Base-by-base conservation (phyloP, 2,113 vertebrate species). In the Grammomys dolichurus region DNA sequence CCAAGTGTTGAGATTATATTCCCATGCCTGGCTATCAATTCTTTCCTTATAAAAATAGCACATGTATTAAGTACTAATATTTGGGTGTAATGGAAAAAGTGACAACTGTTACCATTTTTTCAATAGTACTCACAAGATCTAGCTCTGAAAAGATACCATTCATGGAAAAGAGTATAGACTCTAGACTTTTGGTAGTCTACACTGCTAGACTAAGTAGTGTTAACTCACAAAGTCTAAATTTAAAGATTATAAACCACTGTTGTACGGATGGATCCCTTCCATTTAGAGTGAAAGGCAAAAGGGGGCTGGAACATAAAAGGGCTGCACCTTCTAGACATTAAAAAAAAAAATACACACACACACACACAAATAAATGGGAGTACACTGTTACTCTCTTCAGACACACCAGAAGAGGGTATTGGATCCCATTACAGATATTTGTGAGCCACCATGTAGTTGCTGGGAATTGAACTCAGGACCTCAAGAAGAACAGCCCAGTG, bases 251-350 rank as follows among this genome's bases (percentile, higher is more conserved):
- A 86, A 94, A 93, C 91, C 95, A 93, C 81, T 78, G 26, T 3
- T 87, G 5, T 82, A 75, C 80, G 82, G 31, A 69, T 58, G 82
- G 31, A 69, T 58, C 51, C 84, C 91, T 89, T 93, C 89, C 82
- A 65, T 20, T 69, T 70, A 87, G 90, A 54, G 96, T 91, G 78
- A 85, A 92, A 90, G 93, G 46, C 76, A 90, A 87, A 54, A 97
- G 88, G 90, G 96, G 95, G 87, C 92, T 91, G 13, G 54, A 87
- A 60, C 69, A 91, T 70, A 90, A 81, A 95, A 96, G 78, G 89
- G 90, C 89, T 22, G 87, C 69, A 89, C 51, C 70, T 95, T 60
- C n/a, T 88, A 97, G 94, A 87, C 63, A 91, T 85, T 51, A 51
- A 51, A 51, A 51, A 51, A 51, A 40, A 40, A 40, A 40, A 40